A percentile compares a stretch with the other conserved stretches of the same genome.
These are phyloP conservation scores for Cnemophilus loriae DNA, from an alignment of 2,113 vertebrate genomes.

Conservation along the genomic window DNA sequence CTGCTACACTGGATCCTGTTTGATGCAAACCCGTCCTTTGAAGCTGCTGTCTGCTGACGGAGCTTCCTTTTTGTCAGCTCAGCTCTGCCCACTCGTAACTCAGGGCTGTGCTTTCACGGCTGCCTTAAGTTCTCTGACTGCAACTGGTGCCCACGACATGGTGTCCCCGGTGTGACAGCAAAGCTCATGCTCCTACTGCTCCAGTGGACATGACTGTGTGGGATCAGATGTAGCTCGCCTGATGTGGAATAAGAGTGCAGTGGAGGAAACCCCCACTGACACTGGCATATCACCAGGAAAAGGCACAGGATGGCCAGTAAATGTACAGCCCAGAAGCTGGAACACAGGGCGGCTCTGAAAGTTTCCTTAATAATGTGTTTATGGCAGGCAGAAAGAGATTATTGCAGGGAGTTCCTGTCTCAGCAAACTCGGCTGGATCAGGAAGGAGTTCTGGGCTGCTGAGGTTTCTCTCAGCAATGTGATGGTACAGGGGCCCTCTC, in stretches of 20 bases:
- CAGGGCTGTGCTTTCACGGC: not conserved
- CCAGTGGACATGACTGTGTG: not conserved
- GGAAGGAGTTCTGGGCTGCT: not conserved
- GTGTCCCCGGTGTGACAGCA: rapidly evolving
- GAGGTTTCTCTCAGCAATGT: not conserved
- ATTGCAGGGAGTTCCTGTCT: not conserved
- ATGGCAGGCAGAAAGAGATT: not conserved
- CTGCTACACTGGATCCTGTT: not conserved
- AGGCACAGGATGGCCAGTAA: rapidly evolving
- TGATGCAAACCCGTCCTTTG: not conserved
- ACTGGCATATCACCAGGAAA: not conserved
- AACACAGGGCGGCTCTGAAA: not conserved
- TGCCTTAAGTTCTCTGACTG: not conserved
- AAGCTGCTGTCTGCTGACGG: not conserved
- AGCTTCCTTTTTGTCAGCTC: not conserved
- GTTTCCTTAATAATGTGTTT: not conserved
- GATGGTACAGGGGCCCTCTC: not conserved
- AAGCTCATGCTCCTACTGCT: not conserved
- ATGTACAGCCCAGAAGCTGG: not conserved
- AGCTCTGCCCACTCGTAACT: not conserved
- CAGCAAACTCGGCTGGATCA: not conserved
- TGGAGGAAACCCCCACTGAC: not conserved
- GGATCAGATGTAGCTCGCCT: not conserved
- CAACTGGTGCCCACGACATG: not conserved
- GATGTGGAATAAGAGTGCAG: not conserved